A percentile compares a stretch with the other conserved stretches of the same genome.
These are phyloP conservation scores for Sula dactylatra DNA, from an alignment of 2,113 vertebrate genomes.

Conservation along the genomic window DNA sequence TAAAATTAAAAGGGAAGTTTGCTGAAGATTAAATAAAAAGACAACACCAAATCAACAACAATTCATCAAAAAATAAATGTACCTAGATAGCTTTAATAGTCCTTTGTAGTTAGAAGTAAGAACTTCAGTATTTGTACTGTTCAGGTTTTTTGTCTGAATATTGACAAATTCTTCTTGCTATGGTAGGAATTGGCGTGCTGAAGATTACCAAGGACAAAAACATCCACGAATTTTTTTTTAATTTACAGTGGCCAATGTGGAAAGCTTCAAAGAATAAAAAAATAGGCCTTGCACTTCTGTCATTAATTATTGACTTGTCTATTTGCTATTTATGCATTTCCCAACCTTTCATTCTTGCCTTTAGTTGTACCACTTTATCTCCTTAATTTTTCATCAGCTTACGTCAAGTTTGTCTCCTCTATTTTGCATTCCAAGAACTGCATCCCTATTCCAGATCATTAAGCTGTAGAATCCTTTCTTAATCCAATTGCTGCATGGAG, in stretches of 20 bases:
- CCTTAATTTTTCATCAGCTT: slow-evolving; percentile 11
- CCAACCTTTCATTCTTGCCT: neutral
- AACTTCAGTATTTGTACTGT: neutral
- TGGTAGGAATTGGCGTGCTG: neutral
- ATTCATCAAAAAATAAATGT: neutral
- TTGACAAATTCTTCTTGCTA: neutral
- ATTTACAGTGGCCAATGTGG: neutral
- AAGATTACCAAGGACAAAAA: neutral
- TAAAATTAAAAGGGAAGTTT: neutral
- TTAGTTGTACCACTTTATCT: slow-evolving; percentile 7
- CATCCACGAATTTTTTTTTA: neutral
- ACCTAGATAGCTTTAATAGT: neutral
- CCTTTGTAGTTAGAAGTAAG: neutral
- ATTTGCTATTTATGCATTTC: neutral
- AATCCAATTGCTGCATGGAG: neutral
- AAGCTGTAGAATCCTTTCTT: slow-evolving; percentile 1
- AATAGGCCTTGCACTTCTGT: neutral
- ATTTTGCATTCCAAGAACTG: neutral
- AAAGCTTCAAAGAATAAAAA: neutral
- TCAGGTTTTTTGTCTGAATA: neutral
- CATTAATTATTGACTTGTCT: slow-evolving; percentile 13
- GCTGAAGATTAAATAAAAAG: neutral
- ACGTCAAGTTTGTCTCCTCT: neutral
- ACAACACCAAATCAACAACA: neutral
- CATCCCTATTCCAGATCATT: neutral